Evolutionary conservation across 2,113 vertebrate genomes (phyloP), one percentile per base, ranked within the genome.

Genomic region (Hoplias malabaricus): DNA sequence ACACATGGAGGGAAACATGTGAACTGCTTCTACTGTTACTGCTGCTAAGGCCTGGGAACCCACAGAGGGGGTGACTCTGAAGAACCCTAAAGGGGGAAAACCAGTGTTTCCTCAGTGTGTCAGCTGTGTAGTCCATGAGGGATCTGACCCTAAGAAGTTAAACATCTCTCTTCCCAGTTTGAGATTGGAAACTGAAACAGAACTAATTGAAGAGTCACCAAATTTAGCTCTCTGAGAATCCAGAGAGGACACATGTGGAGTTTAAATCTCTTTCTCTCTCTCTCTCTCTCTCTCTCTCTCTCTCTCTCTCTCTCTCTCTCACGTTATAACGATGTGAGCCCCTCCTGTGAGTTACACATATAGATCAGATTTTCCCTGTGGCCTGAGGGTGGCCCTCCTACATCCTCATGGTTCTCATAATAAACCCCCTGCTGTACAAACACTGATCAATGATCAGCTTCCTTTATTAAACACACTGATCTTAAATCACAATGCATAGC

Each of bases 171-270:
- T 29, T 12, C 14, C 14, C 54, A 38, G 75, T 78, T 69, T 16
- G 40, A 70, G 67, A 23, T 12, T 23, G 65, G 29, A 76, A 57
- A 77, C 57, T 27, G 21, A 46, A 77, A 61, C 36, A 78, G 29
- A 69, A 50, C 16, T n/a, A n/a, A 19, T 31, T 50, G 1, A 5
- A 56, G n/a, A n/a, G 27, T 3, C 33, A 6, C 76, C 79, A 75
- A 68, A 83, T 83, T 61, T 79, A 73, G 77, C 68, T 83, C 27
- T 50, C 50, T 76, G 73, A 76, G 77, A 79, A 83, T 67, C 56
- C 36, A 33, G 61, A 76, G 63, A 66, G 34, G 69, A 79, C 71
- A 68, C 68, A 68, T 43, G n/a, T n/a, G 53, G 77, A 53, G 67
- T 78, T 70, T 63, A 79, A 43, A 76, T 53, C 16, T 3, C 25